Evolutionary conservation across 2,797 vertebrate genomes (phyloP), one percentile per base, ranked within the genome.

Genomic region (Phalloptychus januarius): DNA sequence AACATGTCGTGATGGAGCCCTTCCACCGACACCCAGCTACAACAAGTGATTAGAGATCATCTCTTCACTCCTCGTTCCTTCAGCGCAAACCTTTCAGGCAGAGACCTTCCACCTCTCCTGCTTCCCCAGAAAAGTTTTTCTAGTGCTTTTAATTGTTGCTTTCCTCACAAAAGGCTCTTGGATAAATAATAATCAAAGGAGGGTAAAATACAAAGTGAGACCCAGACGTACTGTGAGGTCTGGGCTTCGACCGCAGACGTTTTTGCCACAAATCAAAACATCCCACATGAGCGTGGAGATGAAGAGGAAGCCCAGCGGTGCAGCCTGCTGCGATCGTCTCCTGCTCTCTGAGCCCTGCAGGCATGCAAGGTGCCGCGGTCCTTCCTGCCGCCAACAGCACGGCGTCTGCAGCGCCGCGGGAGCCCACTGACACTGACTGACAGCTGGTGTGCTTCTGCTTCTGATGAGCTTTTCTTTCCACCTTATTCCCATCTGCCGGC

Each of bases 341-440:
- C 79, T 61, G 74, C 85, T 88, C 79, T 69, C 54, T 56, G 74
- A 56, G 40, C 73, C 79, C 84, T 79, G 63, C 82, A 83, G 85
- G 83, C 71, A 20, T 67, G 74, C 36, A 72, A 81, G 80, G 85
- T 67, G 76, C 85, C 77, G 76, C 79, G 86, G 87, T 52, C 85
- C 85, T 71, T 56, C 18, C 33, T 12, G 11, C 31, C 33, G 44
- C 33, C 42, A 7, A 28, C 23, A 44, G 63, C 67, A 33, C 65
- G 61, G 20, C 78, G 63, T 75, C 65, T 25, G 85, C 83, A 85
- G 40, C 61, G 74, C 87, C 82, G 74, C 72, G 4, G 74, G 79
- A 81, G 79, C 52, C 80, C 82, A 83, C 72, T 87, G 89, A 86
- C 86, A 71, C 56, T 85, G 81, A 91, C 79, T 90, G 91, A 90